Evolutionary conservation across 2,797 vertebrate species (phyloP).

Genomic region (Galagoides demidoff): DNA sequence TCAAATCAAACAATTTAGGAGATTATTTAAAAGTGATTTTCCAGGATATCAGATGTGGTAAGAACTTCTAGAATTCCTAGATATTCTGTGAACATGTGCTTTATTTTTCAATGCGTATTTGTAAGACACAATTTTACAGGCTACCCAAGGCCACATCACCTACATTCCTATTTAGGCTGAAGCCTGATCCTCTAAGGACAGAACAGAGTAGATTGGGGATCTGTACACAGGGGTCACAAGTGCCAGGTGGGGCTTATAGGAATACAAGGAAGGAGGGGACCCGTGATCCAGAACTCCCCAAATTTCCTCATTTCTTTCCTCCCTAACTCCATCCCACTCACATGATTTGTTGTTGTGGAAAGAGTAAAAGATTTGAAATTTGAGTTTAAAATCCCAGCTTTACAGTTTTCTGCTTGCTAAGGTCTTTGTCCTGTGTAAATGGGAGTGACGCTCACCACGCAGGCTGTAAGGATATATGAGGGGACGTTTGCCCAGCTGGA

Average conservation of each 20-base stretch:
- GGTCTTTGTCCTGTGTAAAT: background rate
- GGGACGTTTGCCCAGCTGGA: background rate
- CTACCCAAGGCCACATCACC: background rate
- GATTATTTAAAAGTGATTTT: slow-evolving; percentile 21
- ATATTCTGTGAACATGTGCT: background rate
- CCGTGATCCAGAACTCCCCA: background rate
- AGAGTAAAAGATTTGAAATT: slow-evolving; percentile 12
- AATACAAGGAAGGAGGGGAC: background rate
- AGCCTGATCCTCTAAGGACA: background rate
- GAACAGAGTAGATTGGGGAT: background rate
- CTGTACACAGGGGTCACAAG: rapidly evolving
- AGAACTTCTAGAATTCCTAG: background rate
- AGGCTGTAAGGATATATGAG: background rate
- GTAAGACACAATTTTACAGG: background rate
- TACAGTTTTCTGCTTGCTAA: background rate
- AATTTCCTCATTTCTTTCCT: background rate
- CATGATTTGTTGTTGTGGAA: background rate
- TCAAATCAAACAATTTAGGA: background rate
- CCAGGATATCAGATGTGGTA: background rate
- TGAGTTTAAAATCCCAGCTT: background rate
- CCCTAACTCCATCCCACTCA: background rate
- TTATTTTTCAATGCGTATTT: background rate
- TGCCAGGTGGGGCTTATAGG: background rate
- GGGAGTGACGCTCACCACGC: background rate
- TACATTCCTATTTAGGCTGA: background rate